Evolutionary conservation across 1,140 invertebrate genomes (phyloP).

Genomic region (Pentalonia nigronervosa): DNA sequence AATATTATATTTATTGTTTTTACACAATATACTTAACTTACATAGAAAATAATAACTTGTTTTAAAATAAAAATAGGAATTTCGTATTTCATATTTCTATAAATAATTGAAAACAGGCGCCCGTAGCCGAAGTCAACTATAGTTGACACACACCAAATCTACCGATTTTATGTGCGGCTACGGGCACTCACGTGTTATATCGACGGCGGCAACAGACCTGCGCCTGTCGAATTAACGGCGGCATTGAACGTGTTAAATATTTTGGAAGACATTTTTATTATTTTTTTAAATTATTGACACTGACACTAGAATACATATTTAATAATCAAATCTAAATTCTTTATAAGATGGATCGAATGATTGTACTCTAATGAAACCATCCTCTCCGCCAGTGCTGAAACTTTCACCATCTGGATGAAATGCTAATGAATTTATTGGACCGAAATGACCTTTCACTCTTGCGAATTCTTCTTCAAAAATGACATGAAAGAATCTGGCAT

Average conservation of each 20-base stretch:
- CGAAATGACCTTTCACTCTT: constrained; percentile 98
- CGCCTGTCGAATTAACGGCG: too few species aligned
- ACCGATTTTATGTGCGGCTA: too few species aligned
- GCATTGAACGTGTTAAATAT: not conserved
- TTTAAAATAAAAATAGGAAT: too few species aligned
- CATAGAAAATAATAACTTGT: too few species aligned
- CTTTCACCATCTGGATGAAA: constrained; percentile 98
- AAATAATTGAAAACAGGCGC: too few species aligned
- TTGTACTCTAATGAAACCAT: constrained; percentile 96
- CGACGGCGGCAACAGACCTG: too few species aligned
- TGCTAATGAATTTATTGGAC: constrained; percentile 97
- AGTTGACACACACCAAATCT: too few species aligned
- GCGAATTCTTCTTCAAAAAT: constrained; percentile 99
- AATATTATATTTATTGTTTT: too few species aligned
- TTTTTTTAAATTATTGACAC: constrained; percentile 31
- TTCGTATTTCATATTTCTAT: too few species aligned
- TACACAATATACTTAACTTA: too few species aligned
- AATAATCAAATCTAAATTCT: constrained; percentile 96
- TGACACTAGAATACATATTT: constrained; percentile 58
- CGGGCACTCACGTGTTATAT: too few species aligned
- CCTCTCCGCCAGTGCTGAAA: constrained; percentile 97
- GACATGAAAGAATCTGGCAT: constrained; percentile 96
- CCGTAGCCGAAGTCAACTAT: too few species aligned
- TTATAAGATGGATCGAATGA: constrained; percentile 96
- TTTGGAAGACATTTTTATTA: not conserved